A percentile compares a stretch with the other conserved stretches of the same genome.
Conservation (phyloP, 2,113 vertebrate species). For the Daubentonia madagascariensis region DNA sequence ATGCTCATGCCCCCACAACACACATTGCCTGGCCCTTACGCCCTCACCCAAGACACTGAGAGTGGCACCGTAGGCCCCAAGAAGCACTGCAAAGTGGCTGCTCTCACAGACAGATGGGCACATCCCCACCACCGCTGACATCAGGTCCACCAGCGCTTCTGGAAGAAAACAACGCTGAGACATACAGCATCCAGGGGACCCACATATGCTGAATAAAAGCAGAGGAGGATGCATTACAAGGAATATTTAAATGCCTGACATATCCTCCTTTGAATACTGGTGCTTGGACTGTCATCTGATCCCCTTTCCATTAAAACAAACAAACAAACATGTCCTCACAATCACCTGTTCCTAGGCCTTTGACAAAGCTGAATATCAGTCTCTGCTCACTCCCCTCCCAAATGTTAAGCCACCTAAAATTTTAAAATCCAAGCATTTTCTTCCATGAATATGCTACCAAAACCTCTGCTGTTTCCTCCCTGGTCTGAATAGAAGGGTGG, state of each 20-base stretch:
- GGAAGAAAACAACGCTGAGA: slow-evolving; percentile 46
- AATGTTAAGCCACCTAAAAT: not conserved
- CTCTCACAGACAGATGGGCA: slow-evolving; percentile 88
- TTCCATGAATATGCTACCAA: not conserved
- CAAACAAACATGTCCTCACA: not conserved
- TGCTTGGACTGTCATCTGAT: accelerated
- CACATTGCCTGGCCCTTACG: too few species aligned
- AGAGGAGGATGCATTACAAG: not conserved
- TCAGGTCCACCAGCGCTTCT: slow-evolving; percentile 90
- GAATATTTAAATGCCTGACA: accelerated
- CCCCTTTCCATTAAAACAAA: not conserved
- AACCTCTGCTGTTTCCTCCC: not conserved
- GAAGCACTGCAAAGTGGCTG: slow-evolving; percentile 90
- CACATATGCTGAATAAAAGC: accelerated
- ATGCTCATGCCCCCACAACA: too few species aligned
- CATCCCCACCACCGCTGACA: slow-evolving; percentile 87
- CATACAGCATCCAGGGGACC: accelerated
- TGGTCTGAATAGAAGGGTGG: not conserved
- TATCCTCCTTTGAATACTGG: accelerated
- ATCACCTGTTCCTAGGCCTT: not conserved
- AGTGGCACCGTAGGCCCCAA: slow-evolving; percentile 94
- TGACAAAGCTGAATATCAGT: not conserved
- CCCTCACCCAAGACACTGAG: slow-evolving; percentile 87
- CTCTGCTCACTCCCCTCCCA: accelerated
- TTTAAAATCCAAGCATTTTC: not conserved